phyloP scores from a whole-genome alignment of 2,797 vertebrate species.

The Distichodus sexfasciatus region DNA sequence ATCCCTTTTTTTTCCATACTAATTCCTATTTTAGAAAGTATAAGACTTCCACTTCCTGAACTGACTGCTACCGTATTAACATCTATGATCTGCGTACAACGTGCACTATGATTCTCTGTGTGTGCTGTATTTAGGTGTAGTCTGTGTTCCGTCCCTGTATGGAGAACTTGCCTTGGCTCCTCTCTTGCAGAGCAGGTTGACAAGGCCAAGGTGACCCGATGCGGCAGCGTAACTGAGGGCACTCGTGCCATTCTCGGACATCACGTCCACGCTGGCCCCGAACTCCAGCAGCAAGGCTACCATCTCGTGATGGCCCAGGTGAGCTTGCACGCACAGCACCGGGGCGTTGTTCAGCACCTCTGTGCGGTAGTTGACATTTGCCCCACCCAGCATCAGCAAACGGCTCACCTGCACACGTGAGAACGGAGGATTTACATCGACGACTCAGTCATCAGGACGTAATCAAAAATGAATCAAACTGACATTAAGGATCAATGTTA shows the following conservation, averaged over 20 bases:
- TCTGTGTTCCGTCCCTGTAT: no score
- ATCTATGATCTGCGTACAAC: no score
- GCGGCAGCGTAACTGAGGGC: constrained; percentile 89
- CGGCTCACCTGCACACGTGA: constrained; percentile 86
- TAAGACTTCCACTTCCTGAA: no score
- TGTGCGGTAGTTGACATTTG: constrained; percentile 94
- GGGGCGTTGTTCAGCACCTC: constrained; percentile 96
- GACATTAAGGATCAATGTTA: no score
- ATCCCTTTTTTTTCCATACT: no score
- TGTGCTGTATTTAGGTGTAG: no score
- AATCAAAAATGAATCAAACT: neutral
- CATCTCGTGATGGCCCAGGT: constrained; percentile 94
- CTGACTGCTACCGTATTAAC: no score
- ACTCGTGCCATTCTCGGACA: constrained; percentile 89
- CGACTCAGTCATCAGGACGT: neutral
- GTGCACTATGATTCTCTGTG: no score
- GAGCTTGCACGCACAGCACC: constrained; percentile 90
- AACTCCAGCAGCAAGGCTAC: constrained; percentile 87
- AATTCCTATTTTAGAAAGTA: no score
- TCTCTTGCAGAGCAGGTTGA: constrained; percentile 83
- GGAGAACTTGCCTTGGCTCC: constrained; percentile 81
- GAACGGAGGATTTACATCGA: neutral
- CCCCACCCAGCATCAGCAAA: constrained; percentile 91
- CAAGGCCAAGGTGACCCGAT: constrained; percentile 85
- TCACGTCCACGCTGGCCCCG: constrained; percentile 84